Evolutionary conservation across 2,797 vertebrate species (phyloP), one percentile per base, ranked within the genome.

Genomic region (Amphiprion clarkii): DNA sequence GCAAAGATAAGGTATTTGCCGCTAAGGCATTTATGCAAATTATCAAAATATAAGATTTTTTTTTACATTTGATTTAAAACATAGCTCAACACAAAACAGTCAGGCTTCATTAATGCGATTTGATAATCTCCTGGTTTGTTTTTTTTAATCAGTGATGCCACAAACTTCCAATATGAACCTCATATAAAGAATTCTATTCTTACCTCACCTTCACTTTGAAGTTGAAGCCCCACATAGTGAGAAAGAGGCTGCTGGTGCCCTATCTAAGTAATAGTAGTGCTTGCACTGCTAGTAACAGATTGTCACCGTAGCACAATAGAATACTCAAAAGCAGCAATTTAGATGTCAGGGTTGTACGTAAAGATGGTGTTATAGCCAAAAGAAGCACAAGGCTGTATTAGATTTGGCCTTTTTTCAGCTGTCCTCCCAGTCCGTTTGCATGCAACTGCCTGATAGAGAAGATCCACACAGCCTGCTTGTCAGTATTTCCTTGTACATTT

Each of bases 321-420:
- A 33, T 16, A 65, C 52, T 67, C 76, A 71, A 65, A 86, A 82
- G 82, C 53, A 68, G 42, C 82, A 89, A 93, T 92, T 93, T 84
- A 78, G 58, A 74, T 86, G 87, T 93, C 89, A 90, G 71, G 71
- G 42, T 46, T 63, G 58, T 63, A 57, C 74, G 60, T 81, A 65
- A 82, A 85, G 84, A 60, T 25, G 48, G 69, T 33, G 73, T 64
- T 69, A 85, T 64, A 75, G 70, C 68, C 57, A 56, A 75, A 71
- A 71, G 79, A 74, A 79, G 53, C 52, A 48, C 66, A 44, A 63
- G 48, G 75, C 40, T 33, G 53, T 21, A 54, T 2, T 1, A 52
- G 78, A 84, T 53, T 66, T 56, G 21, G 17, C 49, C 21, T 53
- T 57, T 74, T 46, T 60, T 53, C 12, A 49, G 73, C 71, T 66